Base-by-base conservation (phyloP, 2,888 invertebrate species). In the Pemphredon lugubris region DNA sequence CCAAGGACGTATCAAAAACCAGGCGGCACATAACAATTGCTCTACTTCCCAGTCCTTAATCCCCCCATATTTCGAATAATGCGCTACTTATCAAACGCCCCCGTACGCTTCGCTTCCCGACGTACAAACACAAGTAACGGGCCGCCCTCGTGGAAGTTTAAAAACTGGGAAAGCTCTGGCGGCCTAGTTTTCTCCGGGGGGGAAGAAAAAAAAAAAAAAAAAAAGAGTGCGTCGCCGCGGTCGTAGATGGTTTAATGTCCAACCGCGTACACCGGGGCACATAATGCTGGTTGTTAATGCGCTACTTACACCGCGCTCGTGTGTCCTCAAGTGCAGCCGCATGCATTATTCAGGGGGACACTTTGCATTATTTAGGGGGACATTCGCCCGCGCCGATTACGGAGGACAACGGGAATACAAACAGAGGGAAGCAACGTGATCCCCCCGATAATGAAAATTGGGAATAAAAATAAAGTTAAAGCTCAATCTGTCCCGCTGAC, bases 341-440 rank as follows among this genome's bases (percentile, higher is more conserved):
- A 79, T 79, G 79, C 71, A 79, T 79, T 79, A 79, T 79, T 79
- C 79, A 81, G n/a, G n/a, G 61, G 45, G 63, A 75, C 72, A 67
- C 81, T 79, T 80, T 80, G 72, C 79, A 79, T 79, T 74, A 79
- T 77, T 77, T 79, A 75, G 68, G 55, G 63, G 53, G 30, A 61
- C 73, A 64, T n/a, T 61, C 66, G 68, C 60, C 54, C 54, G 45
- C 54, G 42, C 45, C 73, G 50, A 73, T 67, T 65, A 65, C 54
- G 58, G 37, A 13, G 13, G n/a, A 37, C 37, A 30, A 30, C 30
- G 30, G 9, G 30, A 30, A 30, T 9, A 9, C 30, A 30, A 30
- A 30, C 9, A 9, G 9, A 30, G 30, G 30, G 9, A 30, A 30
- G 9, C 30, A 9, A 30, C 7, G 30, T 6, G 30, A 30, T 30